phyloP scores from a whole-genome alignment of 2,113 vertebrate genomes.

The Bolborhynchus lineola region DNA sequence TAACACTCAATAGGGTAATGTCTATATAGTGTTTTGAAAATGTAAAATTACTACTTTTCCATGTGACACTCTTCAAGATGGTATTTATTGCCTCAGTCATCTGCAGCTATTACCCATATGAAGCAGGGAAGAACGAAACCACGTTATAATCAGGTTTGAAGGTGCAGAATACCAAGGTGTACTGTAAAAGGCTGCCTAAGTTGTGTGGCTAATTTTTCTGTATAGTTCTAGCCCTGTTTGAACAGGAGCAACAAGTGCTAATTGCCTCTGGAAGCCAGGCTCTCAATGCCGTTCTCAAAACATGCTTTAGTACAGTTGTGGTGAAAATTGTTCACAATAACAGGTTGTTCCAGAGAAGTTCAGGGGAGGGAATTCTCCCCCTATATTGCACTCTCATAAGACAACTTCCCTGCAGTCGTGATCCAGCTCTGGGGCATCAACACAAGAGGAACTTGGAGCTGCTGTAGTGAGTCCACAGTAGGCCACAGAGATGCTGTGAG shows the following conservation, averaged over 20 bases:
- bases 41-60: neutral
- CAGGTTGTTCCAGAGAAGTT: neutral
- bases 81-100: neutral
- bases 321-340: neutral
- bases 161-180: neutral
- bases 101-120: neutral
- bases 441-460: neutral
- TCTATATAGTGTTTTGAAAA: neutral
- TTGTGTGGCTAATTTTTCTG: neutral
- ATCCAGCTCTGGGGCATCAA: neutral
- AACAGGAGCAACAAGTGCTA: neutral
- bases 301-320: neutral
- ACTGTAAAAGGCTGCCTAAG: neutral
- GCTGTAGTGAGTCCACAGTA: neutral
- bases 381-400: neutral
- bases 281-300: neutral
- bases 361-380: neutral
- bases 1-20: neutral
- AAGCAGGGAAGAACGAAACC: neutral
- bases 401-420: neutral
- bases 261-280: neutral
- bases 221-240: neutral
- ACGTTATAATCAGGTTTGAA: neutral
- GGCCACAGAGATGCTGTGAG: accelerated
- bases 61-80: neutral